phyloP scores from a whole-genome alignment of 2,888 invertebrate genomes.

The Oscheius sp. region DNA sequence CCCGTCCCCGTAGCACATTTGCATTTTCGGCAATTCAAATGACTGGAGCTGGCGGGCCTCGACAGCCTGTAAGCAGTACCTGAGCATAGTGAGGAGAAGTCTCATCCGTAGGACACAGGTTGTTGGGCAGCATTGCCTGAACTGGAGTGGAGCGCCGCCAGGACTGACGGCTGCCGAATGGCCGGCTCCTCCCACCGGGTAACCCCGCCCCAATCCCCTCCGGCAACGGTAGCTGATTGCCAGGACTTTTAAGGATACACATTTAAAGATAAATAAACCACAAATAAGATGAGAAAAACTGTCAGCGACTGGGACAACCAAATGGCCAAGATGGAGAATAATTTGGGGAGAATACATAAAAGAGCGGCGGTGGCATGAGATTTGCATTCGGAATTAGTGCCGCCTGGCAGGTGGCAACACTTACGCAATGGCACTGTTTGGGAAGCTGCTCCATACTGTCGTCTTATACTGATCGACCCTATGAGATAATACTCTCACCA shows the following conservation, averaged over 20 bases:
- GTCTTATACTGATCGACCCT: neutral
- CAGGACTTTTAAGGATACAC: neutral
- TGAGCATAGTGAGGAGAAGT: conserved; percentile 31
- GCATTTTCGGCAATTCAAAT: conserved; percentile 35
- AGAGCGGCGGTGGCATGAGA: conserved; percentile 35
- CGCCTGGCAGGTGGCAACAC: conserved; percentile 29
- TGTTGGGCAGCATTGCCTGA: conserved; percentile 35
- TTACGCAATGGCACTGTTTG: conserved; percentile 33
- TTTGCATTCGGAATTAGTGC: conserved; percentile 35
- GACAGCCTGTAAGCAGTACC: neutral
- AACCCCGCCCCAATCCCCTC: conserved; percentile 13
- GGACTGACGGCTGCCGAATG: conserved; percentile 21
- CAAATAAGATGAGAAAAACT: neutral
- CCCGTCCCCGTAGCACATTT: conserved; percentile 31
- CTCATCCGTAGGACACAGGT: conserved; percentile 34
- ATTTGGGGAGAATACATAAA: conserved; percentile 28
- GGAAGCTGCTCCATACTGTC: conserved; percentile 7
- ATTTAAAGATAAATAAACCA: neutral
- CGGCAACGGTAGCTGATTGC: conserved; percentile 1
- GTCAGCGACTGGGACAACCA: neutral
- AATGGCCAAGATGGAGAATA: conserved; percentile 1
- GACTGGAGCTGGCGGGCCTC: neutral
- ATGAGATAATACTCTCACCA: too few species aligned
- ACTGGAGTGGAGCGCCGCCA: conserved; percentile 14
- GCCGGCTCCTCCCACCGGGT: conserved; percentile 16